Evolutionary conservation across 2,888 invertebrate species (phyloP), one percentile per base, ranked within the genome.

Genomic region (Drosophila affinis): DNA sequence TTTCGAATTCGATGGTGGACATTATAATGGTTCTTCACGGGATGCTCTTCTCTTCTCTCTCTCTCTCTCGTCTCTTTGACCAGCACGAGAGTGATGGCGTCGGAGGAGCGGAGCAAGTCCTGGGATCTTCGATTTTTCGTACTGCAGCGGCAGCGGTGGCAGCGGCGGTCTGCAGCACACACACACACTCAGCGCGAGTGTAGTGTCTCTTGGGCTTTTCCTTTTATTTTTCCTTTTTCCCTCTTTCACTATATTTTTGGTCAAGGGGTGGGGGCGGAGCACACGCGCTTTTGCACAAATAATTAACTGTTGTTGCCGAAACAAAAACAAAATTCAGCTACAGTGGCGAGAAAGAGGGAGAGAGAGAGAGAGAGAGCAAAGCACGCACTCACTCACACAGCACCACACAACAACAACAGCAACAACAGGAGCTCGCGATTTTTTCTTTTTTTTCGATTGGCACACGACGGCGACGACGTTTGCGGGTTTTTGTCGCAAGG

Each of bases 1-100:
- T 96, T 92, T 95, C 95, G 54, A 89, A 82, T 62, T 82, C 81
- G 53, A 78, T 80, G 60, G 85, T 81, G 68, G 85, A 87, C 86
- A 86, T 82, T 48, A 51, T 47, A 59, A 17, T 21, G 34, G 44
- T 21, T 24, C 18, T 52, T 39, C 46, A n/a, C 51, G 49, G 55
- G 29, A 47, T 62, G 49, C 21, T 54, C 44, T 10, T 52, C 34
- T n/a, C 24, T 12, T 44, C 12, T 12, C 27, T 9, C 9, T 39
- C 44, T 39, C 44, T 12, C 5, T 39, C 44, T 12, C 51, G 44
- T 51, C 24, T 24, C 17, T 21, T 29, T 51, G 7, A 54, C 34
- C 17, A 44, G n/a, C 44, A 12, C 21, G 44, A 54, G 24, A n/a
- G 39, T 21, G n/a, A 24, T 44, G 44, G 54, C 21, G 44, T 14